Evolutionary conservation across 2,113 vertebrate species (phyloP).

Genomic region (Carollia perspicillata): DNA sequence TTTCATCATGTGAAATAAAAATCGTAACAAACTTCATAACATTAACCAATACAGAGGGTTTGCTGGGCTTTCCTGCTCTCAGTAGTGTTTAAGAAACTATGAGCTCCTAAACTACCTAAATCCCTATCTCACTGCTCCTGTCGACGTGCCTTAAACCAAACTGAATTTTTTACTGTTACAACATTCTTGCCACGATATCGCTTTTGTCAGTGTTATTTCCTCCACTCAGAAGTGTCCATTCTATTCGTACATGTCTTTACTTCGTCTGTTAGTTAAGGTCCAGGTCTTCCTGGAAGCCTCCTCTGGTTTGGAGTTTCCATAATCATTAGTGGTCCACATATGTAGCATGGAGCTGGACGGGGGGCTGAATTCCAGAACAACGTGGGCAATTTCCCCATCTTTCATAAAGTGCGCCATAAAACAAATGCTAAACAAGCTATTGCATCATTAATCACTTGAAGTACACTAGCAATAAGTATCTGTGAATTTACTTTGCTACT

Average conservation of each 20-base stretch:
- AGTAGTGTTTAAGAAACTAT: not conserved
- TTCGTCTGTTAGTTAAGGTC: not conserved
- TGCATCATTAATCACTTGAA: not conserved
- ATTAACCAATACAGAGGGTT: not conserved
- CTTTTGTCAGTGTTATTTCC: not conserved
- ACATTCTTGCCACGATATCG: not conserved
- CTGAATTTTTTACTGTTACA: not conserved
- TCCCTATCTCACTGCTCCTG: not conserved
- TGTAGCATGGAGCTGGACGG: not conserved
- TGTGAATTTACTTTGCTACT: not conserved
- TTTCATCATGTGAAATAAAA: not conserved
- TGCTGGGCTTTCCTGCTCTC: not conserved
- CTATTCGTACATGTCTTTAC: not conserved
- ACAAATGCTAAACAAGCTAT: not conserved
- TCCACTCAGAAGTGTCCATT: not conserved
- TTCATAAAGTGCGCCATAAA: not conserved
- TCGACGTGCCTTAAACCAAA: not conserved
- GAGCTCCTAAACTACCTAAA: not conserved
- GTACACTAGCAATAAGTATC: not conserved
- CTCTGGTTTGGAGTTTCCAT: too few relatives aligned
- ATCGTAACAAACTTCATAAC: not conserved
- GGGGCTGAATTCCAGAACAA: not conserved
- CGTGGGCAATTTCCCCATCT: not conserved
- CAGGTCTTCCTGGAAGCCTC: not conserved
- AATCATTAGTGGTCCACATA: not conserved